A percentile compares a stretch with the other conserved stretches of the same genome.
Conservation (phyloP, 2,888 invertebrate genomes). For the Myathropa florea region DNA sequence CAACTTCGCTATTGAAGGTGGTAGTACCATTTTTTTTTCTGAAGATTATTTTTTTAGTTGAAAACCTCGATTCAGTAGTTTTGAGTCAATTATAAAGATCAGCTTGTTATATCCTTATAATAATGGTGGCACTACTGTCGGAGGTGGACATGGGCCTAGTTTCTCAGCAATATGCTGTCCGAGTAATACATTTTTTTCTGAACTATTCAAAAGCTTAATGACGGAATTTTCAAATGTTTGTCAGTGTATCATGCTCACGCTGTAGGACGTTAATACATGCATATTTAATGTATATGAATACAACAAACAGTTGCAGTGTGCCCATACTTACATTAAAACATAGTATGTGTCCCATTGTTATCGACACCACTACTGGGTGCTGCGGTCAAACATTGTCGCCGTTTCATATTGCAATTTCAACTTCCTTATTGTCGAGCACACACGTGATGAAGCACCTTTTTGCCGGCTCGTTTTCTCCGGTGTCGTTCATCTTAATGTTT, state of each 20-base stretch:
- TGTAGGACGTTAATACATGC: background rate
- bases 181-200: too few relatives aligned
- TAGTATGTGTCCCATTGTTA: conserved; percentile 37
- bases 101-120: too few relatives aligned
- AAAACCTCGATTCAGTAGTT: too few relatives aligned
- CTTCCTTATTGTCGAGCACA: conserved; percentile 63
- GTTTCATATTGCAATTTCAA: conserved; percentile 49
- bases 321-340: background rate
- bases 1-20: too few relatives aligned
- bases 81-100: too few relatives aligned
- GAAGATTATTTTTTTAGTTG: too few relatives aligned
- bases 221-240: background rate
- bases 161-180: too few relatives aligned
- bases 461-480: conserved; percentile 24
- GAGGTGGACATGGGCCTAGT: too few relatives aligned
- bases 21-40: too few relatives aligned
- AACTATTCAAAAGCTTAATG: background rate
- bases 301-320: background rate
- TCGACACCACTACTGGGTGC: conserved; percentile 11
- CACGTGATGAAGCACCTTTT: conserved; percentile 64
- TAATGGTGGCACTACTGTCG: too few relatives aligned
- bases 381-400: conserved; percentile 52
- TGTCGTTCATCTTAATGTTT: conserved; percentile 41
- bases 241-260: background rate
- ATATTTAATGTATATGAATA: background rate